phyloP scores from a whole-genome alignment of 2,888 invertebrate species.

The Cordilura impudica region DNA sequence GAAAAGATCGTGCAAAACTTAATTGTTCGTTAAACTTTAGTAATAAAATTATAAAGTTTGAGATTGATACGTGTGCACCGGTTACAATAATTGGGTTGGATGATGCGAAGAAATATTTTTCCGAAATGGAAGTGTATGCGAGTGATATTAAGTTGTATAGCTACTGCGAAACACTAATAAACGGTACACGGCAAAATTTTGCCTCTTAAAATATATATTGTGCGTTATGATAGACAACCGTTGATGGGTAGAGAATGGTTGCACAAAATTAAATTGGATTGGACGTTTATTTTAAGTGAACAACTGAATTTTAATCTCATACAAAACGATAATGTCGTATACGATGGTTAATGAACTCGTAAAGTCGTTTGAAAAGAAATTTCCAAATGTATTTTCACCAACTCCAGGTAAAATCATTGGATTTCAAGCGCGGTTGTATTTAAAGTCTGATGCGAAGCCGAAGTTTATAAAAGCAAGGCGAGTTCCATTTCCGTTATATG shows the following conservation, averaged over 20 bases:
- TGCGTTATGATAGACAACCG: constrained; percentile 45
- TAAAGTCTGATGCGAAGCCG: constrained; percentile 4
- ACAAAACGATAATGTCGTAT: neutral
- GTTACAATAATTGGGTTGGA: no score
- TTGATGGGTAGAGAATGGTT: constrained; percentile 57
- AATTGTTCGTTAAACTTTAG: neutral
- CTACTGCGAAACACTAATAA: constrained; percentile 2
- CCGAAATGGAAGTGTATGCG: neutral
- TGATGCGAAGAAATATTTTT: neutral
- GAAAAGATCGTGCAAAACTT: constrained; percentile 7
- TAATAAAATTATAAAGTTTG: no score
- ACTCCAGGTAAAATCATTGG: constrained; percentile 37
- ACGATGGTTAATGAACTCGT: neutral
- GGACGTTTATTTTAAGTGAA: neutral
- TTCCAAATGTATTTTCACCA: constrained; percentile 46
- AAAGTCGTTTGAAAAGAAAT: neutral
- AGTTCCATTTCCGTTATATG: neutral
- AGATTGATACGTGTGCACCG: no score
- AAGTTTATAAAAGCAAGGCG: constrained; percentile 59
- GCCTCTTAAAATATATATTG: constrained; percentile 49
- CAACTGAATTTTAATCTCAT: no score
- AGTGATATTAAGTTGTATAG: constrained; percentile 19
- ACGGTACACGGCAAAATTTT: neutral
- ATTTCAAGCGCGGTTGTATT: constrained; percentile 15
- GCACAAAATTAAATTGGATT: constrained; percentile 39